Evolutionary conservation across 1,140 invertebrate genomes (phyloP), one percentile per base, ranked within the genome.

Genomic region (Chironomus striatipennis): DNA sequence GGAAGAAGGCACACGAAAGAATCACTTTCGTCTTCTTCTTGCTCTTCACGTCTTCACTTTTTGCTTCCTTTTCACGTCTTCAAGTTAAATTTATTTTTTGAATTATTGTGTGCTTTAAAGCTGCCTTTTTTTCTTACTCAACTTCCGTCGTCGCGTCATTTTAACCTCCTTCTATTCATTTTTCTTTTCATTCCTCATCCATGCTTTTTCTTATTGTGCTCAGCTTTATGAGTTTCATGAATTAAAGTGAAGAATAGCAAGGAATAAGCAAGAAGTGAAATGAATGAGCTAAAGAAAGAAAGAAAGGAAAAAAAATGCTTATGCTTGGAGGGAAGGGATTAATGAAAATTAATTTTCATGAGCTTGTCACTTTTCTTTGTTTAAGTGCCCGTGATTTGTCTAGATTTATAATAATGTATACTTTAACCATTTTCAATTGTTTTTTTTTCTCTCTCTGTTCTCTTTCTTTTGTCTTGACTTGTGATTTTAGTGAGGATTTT

Each of bases 311-410:
- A 34, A 34, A 34, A 34, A 34, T 34, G 24, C 24, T 34, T 34
- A 34, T 34, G 24, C 24, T 34, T 5, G 24, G 24, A 34, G 12
- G 47, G 47, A 57, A n/a, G 47, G 12, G 47, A 57, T 57, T 57
- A 57, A 57, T 57, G 47, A 57, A 57, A 57, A 57, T 57, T 57
- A 57, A 57, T 57, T 57, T 57, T 57, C 47, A 57, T 57, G 47
- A 57, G 47, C 47, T 57, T 57, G 47, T 57, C 47, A 57, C 47
- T 57, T 57, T 57, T 57, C 47, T 57, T 57, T 57, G 47, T 57
- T 57, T 57, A 57, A 57, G 47, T 57, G 47, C 47, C 12, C 12
- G 47, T 57, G 47, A 57, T 57, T 57, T 57, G 47, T 57, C 47
- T 57, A 57, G 47, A 57, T 57, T 57, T 57, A 57, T 57, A 57